These are phyloP conservation scores for Mirza zaza DNA, from an alignment of 2,113 vertebrate genomes.

Conservation along the genomic window DNA sequence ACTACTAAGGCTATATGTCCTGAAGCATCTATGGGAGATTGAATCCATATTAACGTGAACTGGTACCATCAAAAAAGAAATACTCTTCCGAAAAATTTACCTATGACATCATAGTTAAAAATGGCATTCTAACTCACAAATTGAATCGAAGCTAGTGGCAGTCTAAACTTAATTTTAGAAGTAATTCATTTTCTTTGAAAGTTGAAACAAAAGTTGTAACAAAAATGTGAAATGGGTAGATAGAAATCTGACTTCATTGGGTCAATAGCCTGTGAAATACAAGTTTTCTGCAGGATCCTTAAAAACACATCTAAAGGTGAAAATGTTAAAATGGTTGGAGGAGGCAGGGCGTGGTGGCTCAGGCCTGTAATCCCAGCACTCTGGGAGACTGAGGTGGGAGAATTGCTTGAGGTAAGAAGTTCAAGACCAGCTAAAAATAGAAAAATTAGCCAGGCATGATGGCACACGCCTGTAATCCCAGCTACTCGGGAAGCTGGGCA, in stretches of 20 bases:
- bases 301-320: background rate
- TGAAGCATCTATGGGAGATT: background rate
- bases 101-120: background rate
- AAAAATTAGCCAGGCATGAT: too few species aligned
- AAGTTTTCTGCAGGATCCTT: background rate
- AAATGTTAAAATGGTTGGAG: background rate
- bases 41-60: background rate
- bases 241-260: background rate
- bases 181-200: background rate
- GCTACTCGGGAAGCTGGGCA: too few species aligned
- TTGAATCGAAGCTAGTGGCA: background rate
- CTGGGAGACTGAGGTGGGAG: too few species aligned
- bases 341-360: too few species aligned
- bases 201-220: background rate
- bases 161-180: background rate
- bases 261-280: background rate
- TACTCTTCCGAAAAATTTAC: background rate
- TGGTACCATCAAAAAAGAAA: background rate
- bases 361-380: too few species aligned
- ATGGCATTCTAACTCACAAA: background rate
- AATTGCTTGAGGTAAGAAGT: too few species aligned
- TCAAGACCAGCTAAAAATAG: too few species aligned
- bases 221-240: background rate
- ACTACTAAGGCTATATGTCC: background rate
- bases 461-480: too few species aligned